phyloP scores from a whole-genome alignment of 1,140 invertebrate species.

The Drosophila chauvacae region DNA sequence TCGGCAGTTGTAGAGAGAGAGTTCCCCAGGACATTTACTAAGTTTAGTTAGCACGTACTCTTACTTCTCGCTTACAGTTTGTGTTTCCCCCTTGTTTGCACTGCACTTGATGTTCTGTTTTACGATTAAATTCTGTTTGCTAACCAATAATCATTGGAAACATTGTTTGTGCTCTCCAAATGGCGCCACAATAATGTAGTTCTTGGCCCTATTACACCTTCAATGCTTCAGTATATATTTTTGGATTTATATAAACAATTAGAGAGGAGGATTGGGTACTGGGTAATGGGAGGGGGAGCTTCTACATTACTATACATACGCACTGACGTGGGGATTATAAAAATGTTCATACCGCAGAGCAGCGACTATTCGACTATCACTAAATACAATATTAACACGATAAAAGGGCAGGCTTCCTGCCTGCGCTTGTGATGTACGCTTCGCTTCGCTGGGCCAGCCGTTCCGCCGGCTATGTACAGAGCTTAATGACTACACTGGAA shows the following conservation, averaged over 20 bases:
- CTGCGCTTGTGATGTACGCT: conserved; percentile 32
- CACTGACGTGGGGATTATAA: conserved; percentile 23
- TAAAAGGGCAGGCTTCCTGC: conserved; percentile 12
- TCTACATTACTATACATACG: conserved; percentile 15
- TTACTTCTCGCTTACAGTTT: conserved; percentile 3
- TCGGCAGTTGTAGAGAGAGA: neutral
- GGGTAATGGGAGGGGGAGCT: neutral
- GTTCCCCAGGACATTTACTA: conserved; percentile 1
- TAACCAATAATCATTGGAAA: neutral
- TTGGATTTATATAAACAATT: neutral
- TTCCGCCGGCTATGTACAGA: conserved; percentile 46
- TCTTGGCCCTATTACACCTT: neutral
- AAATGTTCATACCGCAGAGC: conserved; percentile 19
- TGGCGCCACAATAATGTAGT: neutral
- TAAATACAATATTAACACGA: conserved; percentile 43
- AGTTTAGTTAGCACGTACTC: conserved; percentile 21
- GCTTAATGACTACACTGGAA: conserved; percentile 49
- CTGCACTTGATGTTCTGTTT: conserved; percentile 28
- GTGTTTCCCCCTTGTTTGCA: conserved; percentile 13
- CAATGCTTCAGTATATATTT: conserved; percentile 7
- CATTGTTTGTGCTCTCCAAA: neutral
- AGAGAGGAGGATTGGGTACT: neutral
- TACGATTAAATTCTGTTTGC: conserved; percentile 26
- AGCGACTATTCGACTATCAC: conserved; percentile 35
- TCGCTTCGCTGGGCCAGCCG: neutral